A percentile compares a stretch with the other conserved stretches of the same genome.
phyloP scores from a whole-genome alignment of 2,797 vertebrate species.

The Morelia viridis region DNA sequence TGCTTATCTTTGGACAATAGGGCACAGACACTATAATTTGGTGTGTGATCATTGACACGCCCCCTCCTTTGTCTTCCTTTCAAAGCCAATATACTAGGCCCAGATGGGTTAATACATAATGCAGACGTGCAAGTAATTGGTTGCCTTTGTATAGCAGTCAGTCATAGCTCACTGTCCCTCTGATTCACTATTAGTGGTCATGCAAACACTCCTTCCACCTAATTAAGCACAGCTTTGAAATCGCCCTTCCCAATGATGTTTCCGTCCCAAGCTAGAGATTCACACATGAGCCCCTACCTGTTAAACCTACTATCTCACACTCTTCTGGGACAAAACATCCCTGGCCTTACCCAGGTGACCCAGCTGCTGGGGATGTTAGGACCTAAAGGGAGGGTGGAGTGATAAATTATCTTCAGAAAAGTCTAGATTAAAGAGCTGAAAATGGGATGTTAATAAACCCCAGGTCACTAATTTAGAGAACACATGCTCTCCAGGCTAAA shows the following conservation, averaged over 20 bases:
- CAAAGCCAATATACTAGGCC: slow-evolving; percentile 82
- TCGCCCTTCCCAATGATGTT: slow-evolving; percentile 83
- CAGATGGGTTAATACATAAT: slow-evolving; percentile 99
- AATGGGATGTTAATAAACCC: slow-evolving; percentile 82
- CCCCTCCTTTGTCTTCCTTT: slow-evolving; percentile 92
- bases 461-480: slow-evolving; percentile 62
- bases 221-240: slow-evolving; percentile 97
- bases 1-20: slow-evolving; percentile 88
- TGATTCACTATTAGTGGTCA: slow-evolving; percentile 83
- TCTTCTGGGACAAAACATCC: slow-evolving; percentile 73
- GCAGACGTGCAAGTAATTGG: slow-evolving; percentile 85
- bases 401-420: slow-evolving; percentile 73
- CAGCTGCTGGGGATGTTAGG: slow-evolving; percentile 78
- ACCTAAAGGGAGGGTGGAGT: slow-evolving; percentile 69
- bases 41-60: slow-evolving; percentile 89
- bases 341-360: slow-evolving; percentile 71
- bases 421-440: slow-evolving; percentile 76
- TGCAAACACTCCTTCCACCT: slow-evolving; percentile 79
- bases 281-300: slow-evolving; percentile 94
- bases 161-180: slow-evolving; percentile 74
- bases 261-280: slow-evolving; percentile 74
- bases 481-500: slow-evolving; percentile 68
- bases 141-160: slow-evolving; percentile 73
- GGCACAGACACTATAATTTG: slow-evolving; percentile 84
- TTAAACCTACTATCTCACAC: slow-evolving; percentile 74